Conservation (phyloP, 2,113 vertebrate genomes). For the Gobius niger region DNA sequence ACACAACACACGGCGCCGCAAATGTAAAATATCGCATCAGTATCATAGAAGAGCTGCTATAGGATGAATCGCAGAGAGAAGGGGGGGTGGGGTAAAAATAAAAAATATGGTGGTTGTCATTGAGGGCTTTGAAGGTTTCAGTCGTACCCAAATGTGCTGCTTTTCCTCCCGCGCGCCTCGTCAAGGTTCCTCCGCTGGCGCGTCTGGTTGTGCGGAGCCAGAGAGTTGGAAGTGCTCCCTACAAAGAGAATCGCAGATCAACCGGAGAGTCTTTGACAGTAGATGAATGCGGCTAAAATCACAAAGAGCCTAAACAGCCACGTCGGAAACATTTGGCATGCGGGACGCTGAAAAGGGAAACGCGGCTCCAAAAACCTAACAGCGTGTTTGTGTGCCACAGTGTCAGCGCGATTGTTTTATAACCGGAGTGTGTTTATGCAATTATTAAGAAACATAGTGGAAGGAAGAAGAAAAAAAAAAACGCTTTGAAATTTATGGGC, state of each 20-base stretch:
- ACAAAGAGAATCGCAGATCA: slow-evolving; percentile 77
- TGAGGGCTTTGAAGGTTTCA: slow-evolving; percentile 73
- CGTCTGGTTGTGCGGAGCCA: slow-evolving; percentile 53
- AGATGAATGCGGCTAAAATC: slow-evolving; percentile 57
- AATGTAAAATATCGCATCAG: slow-evolving; percentile 35
- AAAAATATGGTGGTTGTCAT: slow-evolving; percentile 32
- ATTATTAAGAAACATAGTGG: slow-evolving; percentile 6
- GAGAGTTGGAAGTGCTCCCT: slow-evolving; percentile 49
- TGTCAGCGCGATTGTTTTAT: slow-evolving; percentile 4
- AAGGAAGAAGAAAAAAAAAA: no score
- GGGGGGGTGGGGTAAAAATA: not conserved
- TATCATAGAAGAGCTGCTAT: slow-evolving; percentile 35
- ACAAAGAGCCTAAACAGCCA: slow-evolving; percentile 59
- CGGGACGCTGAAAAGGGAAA: slow-evolving; percentile 14
- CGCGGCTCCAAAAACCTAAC: not conserved
- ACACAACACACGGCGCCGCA: slow-evolving; percentile 52
- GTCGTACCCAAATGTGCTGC: slow-evolving; percentile 67
- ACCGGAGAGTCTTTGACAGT: slow-evolving; percentile 57
- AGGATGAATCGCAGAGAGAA: slow-evolving; percentile 49
- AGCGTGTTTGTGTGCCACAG: not conserved
- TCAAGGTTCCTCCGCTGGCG: slow-evolving; percentile 63
- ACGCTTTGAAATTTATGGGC: slow-evolving; percentile 5
- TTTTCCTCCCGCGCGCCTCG: slow-evolving; percentile 61
- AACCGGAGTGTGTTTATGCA: slow-evolving; percentile 11
- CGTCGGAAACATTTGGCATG: slow-evolving; percentile 36